Percentiles rank a stretch among this genome's conserved stretches.
Conservation (phyloP, 2,797 vertebrate species). For the Triplophysa bombifrons region DNA sequence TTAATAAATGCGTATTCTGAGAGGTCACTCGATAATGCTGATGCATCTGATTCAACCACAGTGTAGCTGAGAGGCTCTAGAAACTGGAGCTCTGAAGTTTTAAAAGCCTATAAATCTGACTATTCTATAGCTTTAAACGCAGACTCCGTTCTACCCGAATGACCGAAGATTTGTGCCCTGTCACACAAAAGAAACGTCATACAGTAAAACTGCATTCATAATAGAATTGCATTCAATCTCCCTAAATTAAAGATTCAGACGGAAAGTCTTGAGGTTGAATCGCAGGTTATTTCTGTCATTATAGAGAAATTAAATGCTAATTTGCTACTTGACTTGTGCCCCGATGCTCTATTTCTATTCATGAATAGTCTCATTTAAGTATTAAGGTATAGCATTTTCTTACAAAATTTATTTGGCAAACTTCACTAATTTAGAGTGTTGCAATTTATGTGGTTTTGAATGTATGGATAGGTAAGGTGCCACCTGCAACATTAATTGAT, state of each 20-base stretch:
- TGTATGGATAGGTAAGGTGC: neutral
- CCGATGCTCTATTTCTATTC: slow-evolving; percentile 1
- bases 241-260: slow-evolving; percentile 16
- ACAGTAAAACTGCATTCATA: slow-evolving; percentile 10
- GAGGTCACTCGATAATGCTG: slow-evolving; percentile 22
- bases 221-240: neutral
- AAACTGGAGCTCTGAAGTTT: slow-evolving; percentile 11
- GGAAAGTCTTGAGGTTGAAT: slow-evolving; percentile 23
- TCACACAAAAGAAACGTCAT: neutral
- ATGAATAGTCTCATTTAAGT: neutral
- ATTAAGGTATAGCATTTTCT: neutral
- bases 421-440: neutral
- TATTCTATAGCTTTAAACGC: slow-evolving; percentile 13
- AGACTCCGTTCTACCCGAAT: slow-evolving; percentile 9
- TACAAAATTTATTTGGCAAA: neutral
- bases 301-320: slow-evolving; percentile 25
- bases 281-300: slow-evolving; percentile 20
- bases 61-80: neutral
- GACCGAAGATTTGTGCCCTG: slow-evolving; percentile 18
- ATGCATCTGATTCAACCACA: slow-evolving; percentile 12
- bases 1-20: slow-evolving; percentile 2
- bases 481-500: neutral
- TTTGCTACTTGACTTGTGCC: slow-evolving; percentile 23
- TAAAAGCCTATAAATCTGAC: slow-evolving; percentile 40
- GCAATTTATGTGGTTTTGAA: neutral